Conservation (phyloP, 2,797 vertebrate genomes). For the Hoplostethus atlanticus region DNA sequence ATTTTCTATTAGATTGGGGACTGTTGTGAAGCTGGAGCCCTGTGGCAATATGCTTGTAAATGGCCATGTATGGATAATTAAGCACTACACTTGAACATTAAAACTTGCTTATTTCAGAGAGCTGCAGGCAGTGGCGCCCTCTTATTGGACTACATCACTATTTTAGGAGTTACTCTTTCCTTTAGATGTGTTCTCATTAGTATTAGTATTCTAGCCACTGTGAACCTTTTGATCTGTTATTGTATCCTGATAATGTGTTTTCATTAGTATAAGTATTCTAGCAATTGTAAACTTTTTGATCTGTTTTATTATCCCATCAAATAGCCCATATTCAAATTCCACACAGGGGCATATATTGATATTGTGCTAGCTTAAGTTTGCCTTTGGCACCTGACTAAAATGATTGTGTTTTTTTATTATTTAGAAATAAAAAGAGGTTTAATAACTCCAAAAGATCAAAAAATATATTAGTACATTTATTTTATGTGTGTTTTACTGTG, state of each 20-base stretch:
- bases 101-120: slow-evolving; percentile 87
- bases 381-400: neutral
- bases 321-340: neutral
- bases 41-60: slow-evolving; percentile 94
- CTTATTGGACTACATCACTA: slow-evolving; percentile 73
- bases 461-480: slow-evolving; percentile 54
- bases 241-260: slow-evolving; percentile 52
- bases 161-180: slow-evolving; percentile 55
- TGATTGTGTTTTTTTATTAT: neutral
- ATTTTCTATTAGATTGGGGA: slow-evolving; percentile 92
- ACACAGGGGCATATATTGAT: neutral
- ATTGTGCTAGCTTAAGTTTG: neutral
- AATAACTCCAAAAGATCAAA: slow-evolving; percentile 55
- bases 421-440: neutral
- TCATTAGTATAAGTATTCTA: slow-evolving; percentile 46
- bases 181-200: slow-evolving; percentile 72
- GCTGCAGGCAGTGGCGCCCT: slow-evolving; percentile 78
- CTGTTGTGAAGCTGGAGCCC: slow-evolving; percentile 87
- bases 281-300: slow-evolving; percentile 15
- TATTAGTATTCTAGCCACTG: slow-evolving; percentile 57
- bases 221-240: slow-evolving; percentile 55
- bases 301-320: neutral
- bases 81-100: slow-evolving; percentile 90
- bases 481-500: slow-evolving; percentile 51
- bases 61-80: slow-evolving; percentile 91